phyloP scores from a whole-genome alignment of 1,140 invertebrate species.

The Philopotamus ludificatus region DNA sequence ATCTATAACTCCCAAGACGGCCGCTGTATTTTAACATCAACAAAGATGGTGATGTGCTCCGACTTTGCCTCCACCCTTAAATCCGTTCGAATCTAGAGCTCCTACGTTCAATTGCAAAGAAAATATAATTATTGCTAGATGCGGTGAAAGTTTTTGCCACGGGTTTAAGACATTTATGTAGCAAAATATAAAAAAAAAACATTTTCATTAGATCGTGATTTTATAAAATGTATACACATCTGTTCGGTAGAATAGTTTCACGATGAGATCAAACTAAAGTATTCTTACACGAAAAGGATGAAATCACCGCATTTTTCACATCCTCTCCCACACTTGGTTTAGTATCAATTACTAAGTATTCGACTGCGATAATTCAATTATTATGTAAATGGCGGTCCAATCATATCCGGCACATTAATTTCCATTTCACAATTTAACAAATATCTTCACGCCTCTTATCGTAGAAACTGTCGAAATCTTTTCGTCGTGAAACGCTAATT shows the following conservation, averaged over 20 bases:
- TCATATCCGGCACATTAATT: slow-evolving; percentile 21
- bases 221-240: not conserved
- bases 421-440: slow-evolving; percentile 18
- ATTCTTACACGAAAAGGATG: not conserved
- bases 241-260: not conserved
- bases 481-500: slow-evolving; percentile 25
- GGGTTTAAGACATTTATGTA: not conserved
- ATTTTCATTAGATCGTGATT: not conserved
- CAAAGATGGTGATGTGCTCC: too few relatives aligned
- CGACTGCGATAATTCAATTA: slow-evolving; percentile 15
- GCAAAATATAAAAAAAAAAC: not conserved
- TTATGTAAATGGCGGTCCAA: slow-evolving; percentile 1
- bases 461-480: slow-evolving; percentile 23
- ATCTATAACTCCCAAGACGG: too few relatives aligned
- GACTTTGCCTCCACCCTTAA: too few relatives aligned
- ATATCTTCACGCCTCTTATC: slow-evolving; percentile 27
- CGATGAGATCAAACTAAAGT: not conserved
- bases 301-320: not conserved
- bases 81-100: too few relatives aligned
- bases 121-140: too few relatives aligned
- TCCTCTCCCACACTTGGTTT: not conserved
- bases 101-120: too few relatives aligned
- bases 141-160: too few relatives aligned
- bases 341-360: not conserved
- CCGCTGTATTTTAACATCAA: too few relatives aligned